Evolutionary conservation across 2,888 invertebrate species (phyloP).

Genomic region (Drosophila silvestris): DNA sequence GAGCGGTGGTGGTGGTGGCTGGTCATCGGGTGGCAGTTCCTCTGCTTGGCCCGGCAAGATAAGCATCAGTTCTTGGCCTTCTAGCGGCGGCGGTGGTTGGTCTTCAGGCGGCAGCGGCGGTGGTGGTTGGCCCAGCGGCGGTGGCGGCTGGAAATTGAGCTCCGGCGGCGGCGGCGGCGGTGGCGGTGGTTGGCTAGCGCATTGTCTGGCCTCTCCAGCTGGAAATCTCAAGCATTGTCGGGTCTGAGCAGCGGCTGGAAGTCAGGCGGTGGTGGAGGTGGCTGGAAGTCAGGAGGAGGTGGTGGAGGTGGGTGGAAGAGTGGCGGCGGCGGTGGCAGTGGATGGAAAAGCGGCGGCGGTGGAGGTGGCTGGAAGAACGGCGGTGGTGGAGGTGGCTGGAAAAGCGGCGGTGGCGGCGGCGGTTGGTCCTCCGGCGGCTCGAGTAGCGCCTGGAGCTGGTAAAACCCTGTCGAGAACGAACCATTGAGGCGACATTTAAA

Average conservation of each 20-base stretch:
- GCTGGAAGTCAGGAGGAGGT: conserved; percentile 38
- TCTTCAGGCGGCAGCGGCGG: conserved; percentile 29
- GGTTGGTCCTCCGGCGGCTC: conserved; percentile 44
- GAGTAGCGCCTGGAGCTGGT: conserved; percentile 66
- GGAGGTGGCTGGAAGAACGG: conserved; percentile 36
- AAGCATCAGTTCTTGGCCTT: conserved; percentile 47
- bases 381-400: conserved; percentile 42
- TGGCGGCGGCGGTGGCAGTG: conserved; percentile 21
- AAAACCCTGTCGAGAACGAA: conserved; percentile 16
- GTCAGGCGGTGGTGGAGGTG: conserved; percentile 40
- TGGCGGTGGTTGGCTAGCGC: conserved; percentile 44
- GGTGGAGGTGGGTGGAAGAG: conserved; percentile 33
- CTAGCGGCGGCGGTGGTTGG: conserved; percentile 35
- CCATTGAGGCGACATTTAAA: conserved; percentile 14
- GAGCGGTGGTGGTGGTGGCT: conserved; percentile 33
- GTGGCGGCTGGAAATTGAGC: conserved; percentile 58
- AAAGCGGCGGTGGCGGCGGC: conserved; percentile 27
- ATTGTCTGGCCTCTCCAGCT: conserved; percentile 34
- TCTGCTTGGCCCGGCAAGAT: conserved; percentile 47
- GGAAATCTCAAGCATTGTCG: conserved; percentile 42
- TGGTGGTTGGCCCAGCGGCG: conserved; percentile 38
- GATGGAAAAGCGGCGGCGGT: conserved; percentile 32
- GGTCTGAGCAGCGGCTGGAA: conserved; percentile 54
- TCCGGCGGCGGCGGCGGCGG: conserved; percentile 39
- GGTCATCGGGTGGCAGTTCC: conserved; percentile 57